Base-by-base conservation (phyloP, 1,140 invertebrate species). In the Drosophila sturtevanti region DNA sequence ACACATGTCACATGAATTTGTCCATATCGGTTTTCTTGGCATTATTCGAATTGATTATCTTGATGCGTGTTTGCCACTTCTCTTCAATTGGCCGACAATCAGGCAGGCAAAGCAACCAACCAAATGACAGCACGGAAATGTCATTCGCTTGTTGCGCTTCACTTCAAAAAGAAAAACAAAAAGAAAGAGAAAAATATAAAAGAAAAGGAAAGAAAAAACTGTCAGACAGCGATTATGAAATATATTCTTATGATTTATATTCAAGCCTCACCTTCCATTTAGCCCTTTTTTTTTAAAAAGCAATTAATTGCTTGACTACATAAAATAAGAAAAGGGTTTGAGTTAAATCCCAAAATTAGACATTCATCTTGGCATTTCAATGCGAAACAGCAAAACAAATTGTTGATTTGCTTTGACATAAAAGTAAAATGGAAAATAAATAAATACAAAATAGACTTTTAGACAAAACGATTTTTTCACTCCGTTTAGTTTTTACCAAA, bases 351-450 rank as follows among this genome's bases (percentile, higher is more conserved):
- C 63, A 74, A 74, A 74, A 60, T 41, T 21, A 60, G 68, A 31
- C 61, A 63, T 76, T 76, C 63, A 64, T n/a, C 59, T 72, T 68
- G 24, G 63, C 66, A 61, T 37, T 14, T 85, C 62, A 87, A 69
- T 81, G 81, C 82, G 81, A 87, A 85, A 72, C 65, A 76, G 65
- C 63, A 55, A 79, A 70, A 71, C 78, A 81, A 89, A 77, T 81
- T 80, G 73, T 71, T 80, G 79, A 76, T 81, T 79, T 80, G 72
- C 68, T 76, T 68, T 81, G 78, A 79, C 78, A 81, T 72, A 79
- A 63, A 76, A 66, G 16, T 1, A 22, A 60, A 21, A 74, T 63
- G 67, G 56, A 9, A 51, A 37, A 74, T 68, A 66, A 48, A 62
- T 10, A 48, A 48, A 48, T 11, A 37, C 74, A 70, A 69, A 72